Evolutionary conservation across 1,140 invertebrate genomes (phyloP).

Genomic region (Rhagoletis pomonella): DNA sequence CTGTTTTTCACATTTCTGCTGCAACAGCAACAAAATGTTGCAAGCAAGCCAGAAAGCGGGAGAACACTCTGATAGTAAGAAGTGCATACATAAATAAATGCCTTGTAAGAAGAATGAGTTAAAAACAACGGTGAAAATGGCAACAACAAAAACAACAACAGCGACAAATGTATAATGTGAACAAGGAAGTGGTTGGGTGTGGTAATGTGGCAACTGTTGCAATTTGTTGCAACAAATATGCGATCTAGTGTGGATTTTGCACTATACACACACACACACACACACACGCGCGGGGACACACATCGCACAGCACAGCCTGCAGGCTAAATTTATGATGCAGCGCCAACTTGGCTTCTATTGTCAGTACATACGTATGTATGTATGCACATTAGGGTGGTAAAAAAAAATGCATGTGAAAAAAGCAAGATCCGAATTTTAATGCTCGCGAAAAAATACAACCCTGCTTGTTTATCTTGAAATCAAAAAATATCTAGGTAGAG

Average conservation of each 20-base stretch:
- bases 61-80: not conserved
- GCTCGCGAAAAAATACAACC: too few relatives aligned
- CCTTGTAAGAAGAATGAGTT: constrained; percentile 11
- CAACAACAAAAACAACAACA: not conserved
- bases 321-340: constrained; percentile 14
- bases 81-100: not conserved
- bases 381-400: not conserved
- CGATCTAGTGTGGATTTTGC: not conserved
- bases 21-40: constrained; percentile 5
- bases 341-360: constrained; percentile 3
- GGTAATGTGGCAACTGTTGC: not conserved
- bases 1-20: not conserved
- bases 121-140: constrained; percentile 14
- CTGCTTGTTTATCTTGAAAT: too few relatives aligned
- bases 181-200: not conserved
- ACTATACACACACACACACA: not conserved
- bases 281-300: too few relatives aligned
- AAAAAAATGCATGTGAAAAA: too few relatives aligned
- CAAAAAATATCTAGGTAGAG: too few relatives aligned
- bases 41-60: not conserved
- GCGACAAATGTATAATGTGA: not conserved
- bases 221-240: constrained; percentile 27
- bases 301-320: not conserved
- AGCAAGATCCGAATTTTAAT: too few relatives aligned
- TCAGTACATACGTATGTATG: not conserved